Evolutionary conservation across 2,113 vertebrate species (phyloP), one percentile per base, ranked within the genome.

Genomic region (Erythrocebus patas): DNA sequence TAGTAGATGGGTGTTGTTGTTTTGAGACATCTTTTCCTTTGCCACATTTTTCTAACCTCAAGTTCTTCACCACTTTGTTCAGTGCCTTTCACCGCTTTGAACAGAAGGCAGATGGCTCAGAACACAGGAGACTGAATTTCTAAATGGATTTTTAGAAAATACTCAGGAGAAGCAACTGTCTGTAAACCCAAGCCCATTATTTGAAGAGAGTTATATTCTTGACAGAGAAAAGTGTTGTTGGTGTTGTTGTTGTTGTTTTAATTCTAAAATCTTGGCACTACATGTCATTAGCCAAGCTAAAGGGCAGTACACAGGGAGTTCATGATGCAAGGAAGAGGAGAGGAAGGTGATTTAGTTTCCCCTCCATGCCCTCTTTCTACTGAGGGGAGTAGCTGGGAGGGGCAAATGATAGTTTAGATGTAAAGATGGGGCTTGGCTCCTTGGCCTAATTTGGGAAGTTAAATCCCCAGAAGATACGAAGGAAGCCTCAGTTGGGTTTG

Each of bases 81-180:
- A 82, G 38, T 87, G 52, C 30, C 80, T 97, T 94, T 89, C 22
- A 35, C 50, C 27, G 27, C 59, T 76, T 82, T 86, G 52, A 75
- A 50, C 18, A 72, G 59, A 92, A 72, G n/a, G 57, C 40, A 93
- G 73, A 8, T 23, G 92, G 45, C 45, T 45, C 66, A 82, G 52
- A 90, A 79, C 11, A 92, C 11, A 92, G 38, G 35, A 38, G 8
- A 73, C 9, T 76, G 13, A 40, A 68, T 66, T 86, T 86, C 73
- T 87, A 30, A 80, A 40, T 89, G 50, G 16, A 43, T 84, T 89
- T 96, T 76, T 81, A 88, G 43, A 72, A 95, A 89, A 93, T 7
- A 43, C 9, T 57, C 4, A 48, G 38, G 6, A 89, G 30, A 61
- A 73, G 5, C 23, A 76, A 70, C 2, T 43, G 61, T 92, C 35